A percentile compares a stretch with the other conserved stretches of the same genome.
phyloP scores from a whole-genome alignment of 2,797 vertebrate species.

The Bradypodion pumilum region DNA sequence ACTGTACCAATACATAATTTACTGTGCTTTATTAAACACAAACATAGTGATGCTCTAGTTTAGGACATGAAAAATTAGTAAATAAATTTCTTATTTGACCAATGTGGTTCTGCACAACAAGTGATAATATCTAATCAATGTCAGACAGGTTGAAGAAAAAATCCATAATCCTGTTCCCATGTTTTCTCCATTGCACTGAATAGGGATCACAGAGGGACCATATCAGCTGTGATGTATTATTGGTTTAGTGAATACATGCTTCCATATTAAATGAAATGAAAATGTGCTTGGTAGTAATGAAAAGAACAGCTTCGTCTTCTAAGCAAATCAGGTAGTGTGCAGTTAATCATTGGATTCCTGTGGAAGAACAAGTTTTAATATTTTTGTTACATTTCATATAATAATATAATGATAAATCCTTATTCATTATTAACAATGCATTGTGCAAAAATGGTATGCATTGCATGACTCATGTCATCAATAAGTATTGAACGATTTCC shows the following conservation, averaged over 20 bases:
- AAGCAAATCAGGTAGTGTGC: slow-evolving; percentile 48
- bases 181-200: not conserved
- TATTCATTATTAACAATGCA: slow-evolving; percentile 78
- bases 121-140: slow-evolving; percentile 48
- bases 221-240: not conserved
- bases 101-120: not conserved
- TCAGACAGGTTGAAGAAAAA: slow-evolving; percentile 24
- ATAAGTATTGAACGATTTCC: slow-evolving; percentile 71
- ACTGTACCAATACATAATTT: not conserved
- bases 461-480: slow-evolving; percentile 71
- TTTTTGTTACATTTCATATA: slow-evolving; percentile 61
- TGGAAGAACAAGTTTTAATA: slow-evolving; percentile 73
- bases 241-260: slow-evolving; percentile 49
- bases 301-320: slow-evolving; percentile 55
- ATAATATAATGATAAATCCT: slow-evolving; percentile 72
- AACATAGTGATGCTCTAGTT: slow-evolving; percentile 3
- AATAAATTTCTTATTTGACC: not conserved
- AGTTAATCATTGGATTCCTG: slow-evolving; percentile 67
- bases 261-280: slow-evolving; percentile 61
- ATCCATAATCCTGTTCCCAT: not conserved
- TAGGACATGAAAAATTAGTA: not conserved
- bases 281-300: slow-evolving; percentile 64
- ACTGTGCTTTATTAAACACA: slow-evolving; percentile 6
- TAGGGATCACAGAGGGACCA: not conserved
- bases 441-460: slow-evolving; percentile 67